Conservation (phyloP, 2,113 vertebrate species). For the Ophiodon elongatus region DNA sequence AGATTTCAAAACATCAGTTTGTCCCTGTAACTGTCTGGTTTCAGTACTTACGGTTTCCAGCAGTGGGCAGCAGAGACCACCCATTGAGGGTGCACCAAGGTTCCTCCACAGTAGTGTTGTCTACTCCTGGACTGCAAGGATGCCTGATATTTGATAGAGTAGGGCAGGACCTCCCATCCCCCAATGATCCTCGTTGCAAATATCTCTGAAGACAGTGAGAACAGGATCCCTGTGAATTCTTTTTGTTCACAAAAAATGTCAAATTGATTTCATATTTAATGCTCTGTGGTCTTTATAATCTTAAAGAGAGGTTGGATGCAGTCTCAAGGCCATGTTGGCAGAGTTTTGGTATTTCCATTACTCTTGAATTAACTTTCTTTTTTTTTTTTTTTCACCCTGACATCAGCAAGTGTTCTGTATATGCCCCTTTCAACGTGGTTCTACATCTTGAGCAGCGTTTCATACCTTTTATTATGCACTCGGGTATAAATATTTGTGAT, state of each 20-base stretch:
- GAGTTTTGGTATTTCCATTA: too few species aligned
- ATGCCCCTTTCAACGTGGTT: background rate
- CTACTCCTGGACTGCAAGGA: slow-evolving; percentile 65
- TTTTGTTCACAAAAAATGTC: background rate
- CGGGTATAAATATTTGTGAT: background rate
- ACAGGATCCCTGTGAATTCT: background rate
- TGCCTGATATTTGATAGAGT: slow-evolving; percentile 80
- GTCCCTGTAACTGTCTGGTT: background rate
- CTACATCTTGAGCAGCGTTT: background rate
- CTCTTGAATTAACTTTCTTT: too few species aligned
- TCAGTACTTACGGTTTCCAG: slow-evolving; percentile 83
- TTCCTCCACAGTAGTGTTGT: slow-evolving; percentile 81
- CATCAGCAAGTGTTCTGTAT: background rate
- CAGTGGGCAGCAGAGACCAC: slow-evolving; percentile 86
- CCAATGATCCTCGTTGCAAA: slow-evolving; percentile 78
- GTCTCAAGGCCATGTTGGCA: background rate
- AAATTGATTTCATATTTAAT: background rate
- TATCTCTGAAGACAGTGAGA: slow-evolving; percentile 36
- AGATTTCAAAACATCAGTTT: background rate
- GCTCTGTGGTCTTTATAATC: background rate
- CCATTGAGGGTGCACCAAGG: slow-evolving; percentile 76
- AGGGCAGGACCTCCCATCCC: slow-evolving; percentile 76
- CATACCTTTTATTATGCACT: background rate
- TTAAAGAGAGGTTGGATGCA: background rate
- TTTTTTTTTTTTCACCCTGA: background rate